Conservation (phyloP, 2,113 vertebrate genomes). For the Pagrus major region DNA sequence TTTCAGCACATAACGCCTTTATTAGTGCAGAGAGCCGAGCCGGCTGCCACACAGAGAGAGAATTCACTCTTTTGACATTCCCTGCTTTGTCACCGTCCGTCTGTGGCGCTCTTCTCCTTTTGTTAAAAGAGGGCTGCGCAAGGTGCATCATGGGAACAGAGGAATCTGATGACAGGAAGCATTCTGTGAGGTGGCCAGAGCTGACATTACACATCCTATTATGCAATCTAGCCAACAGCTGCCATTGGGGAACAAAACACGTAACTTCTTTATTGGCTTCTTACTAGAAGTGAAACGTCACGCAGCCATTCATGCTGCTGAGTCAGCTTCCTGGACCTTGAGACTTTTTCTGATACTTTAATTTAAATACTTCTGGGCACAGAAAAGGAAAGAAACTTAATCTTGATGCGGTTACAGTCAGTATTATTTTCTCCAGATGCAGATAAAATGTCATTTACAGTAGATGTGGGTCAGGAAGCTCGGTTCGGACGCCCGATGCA, state of each 20-base stretch:
- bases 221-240: conserved; percentile 54
- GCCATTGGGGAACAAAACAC: not conserved
- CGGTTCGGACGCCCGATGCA: not conserved
- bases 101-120: conserved; percentile 54
- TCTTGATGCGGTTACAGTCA: not conserved
- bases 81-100: conserved; percentile 48
- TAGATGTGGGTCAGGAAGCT: conserved; percentile 11
- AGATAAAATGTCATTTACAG: not conserved
- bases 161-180: conserved; percentile 76
- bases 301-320: not conserved
- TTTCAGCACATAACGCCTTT: conserved; percentile 53
- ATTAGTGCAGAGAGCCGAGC: conserved; percentile 6
- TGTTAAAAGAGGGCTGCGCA: conserved; percentile 32
- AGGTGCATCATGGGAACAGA: conserved; percentile 64
- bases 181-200: conserved; percentile 46
- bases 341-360: not conserved
- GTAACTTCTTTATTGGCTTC: conserved; percentile 1
- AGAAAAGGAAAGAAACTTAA: not conserved
- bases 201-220: conserved; percentile 63
- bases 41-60: conserved; percentile 1
- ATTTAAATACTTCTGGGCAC: not conserved
- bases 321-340: conserved; percentile 51
- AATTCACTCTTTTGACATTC: conserved; percentile 50
- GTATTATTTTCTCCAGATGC: not conserved
- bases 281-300: conserved; percentile 10